Base-by-base conservation (phyloP, 2,113 vertebrate genomes). In the Oryzias javanicus region DNA sequence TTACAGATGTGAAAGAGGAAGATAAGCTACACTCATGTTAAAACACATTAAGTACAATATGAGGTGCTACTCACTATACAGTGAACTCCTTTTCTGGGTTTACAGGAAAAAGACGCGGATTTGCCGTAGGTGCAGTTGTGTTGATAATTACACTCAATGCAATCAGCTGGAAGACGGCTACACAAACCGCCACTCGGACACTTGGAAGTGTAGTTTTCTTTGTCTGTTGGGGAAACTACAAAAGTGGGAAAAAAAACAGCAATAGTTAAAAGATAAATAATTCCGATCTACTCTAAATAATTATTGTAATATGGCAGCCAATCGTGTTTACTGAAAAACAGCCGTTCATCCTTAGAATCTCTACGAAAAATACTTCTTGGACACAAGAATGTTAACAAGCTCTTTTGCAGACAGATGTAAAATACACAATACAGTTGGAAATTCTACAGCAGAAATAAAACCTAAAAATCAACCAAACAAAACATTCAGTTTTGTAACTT, bases 131-230 rank as follows among this genome's bases (percentile, higher is more conserved):
- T 56, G 74, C 97, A 99, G 72, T 96, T 96, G 78, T 89, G 88
- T 40, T 96, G 95, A 10, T 90, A 94, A 44, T 70, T 86, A 59
- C 96, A 99, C 0, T 82, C 88, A 64, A 98, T 80, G 42, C 97
- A 99, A 56, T 92, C 90, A 24, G 94, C 90, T 13, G 96, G 94
- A 73, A 99, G 80, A 10, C 89, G 91, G 54, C 55, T 91, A 81
- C 97, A 99, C 18, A 86, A 70, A 5, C 95, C 95, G 1, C 93
- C 93, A 75, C 96, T 99, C 0, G 97, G 97, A 83, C 97, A 99
- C 52, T 90, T 86, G 14, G 74, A 66, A 3, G 65, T 19, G 64
- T 89, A 75, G 67, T 46, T 70, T 22, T 86, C 78, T 2, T 72
- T 60, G n/a, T 69, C 74, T 47, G 45, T 24, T 17, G 82, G 76